Percentiles rank a stretch among this genome's conserved stretches.
phyloP scores from a whole-genome alignment of 2,113 vertebrate genomes.

The Petrocephalus zakoni region DNA sequence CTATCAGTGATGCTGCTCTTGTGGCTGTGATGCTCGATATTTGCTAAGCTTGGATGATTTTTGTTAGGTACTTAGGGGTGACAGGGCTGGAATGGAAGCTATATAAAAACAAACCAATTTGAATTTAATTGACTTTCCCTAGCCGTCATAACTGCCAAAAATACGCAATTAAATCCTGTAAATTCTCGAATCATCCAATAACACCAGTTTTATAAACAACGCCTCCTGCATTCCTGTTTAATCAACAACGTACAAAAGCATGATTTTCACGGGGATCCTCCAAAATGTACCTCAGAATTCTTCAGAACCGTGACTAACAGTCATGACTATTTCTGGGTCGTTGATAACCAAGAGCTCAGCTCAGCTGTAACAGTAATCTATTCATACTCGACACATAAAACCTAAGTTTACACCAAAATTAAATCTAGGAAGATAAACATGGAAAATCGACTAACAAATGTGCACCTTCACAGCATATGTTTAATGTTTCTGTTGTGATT shows the following conservation, averaged over 20 bases:
- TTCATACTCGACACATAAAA: not conserved
- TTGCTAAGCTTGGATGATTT: not conserved
- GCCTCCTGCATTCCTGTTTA: not conserved
- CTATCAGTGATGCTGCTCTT: not conserved
- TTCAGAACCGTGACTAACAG: not conserved
- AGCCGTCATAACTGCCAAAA: not conserved
- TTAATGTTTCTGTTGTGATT: not conserved
- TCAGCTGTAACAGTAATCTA: not conserved
- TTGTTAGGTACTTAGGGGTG: not conserved
- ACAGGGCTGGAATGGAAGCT: not conserved
- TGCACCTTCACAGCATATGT: conserved; percentile 6
- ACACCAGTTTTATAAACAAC: not conserved
- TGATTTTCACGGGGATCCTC: not conserved
- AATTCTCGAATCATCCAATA: not conserved
- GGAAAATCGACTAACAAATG: not conserved
- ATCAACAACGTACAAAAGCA: not conserved
- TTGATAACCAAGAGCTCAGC: not conserved
- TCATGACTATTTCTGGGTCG: not conserved
- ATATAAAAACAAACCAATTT: not conserved
- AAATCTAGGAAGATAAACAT: conserved; percentile 9
- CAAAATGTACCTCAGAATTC: not conserved
- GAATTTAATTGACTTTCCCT: no score
- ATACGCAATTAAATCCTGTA: not conserved
- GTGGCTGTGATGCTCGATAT: not conserved
- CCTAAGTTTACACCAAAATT: not conserved